A percentile compares a stretch with the other conserved stretches of the same genome.
These are phyloP conservation scores for Nibea albiflora DNA, from an alignment of 2,113 vertebrate genomes.

Conservation along the genomic window DNA sequence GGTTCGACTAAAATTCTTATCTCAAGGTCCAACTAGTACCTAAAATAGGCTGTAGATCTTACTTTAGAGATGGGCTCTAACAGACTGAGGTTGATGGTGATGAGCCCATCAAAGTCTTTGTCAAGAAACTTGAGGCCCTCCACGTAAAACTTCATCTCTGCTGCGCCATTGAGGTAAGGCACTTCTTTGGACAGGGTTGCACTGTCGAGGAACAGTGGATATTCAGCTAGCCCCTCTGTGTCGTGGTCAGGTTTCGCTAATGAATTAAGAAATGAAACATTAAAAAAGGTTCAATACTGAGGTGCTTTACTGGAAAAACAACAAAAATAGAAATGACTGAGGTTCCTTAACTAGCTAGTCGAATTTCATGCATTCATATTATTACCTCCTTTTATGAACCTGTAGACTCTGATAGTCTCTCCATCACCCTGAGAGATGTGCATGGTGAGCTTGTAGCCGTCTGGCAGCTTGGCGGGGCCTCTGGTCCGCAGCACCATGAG, in stretches of 20 bases:
- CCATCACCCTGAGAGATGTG: constrained; percentile 85
- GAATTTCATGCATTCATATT: neutral
- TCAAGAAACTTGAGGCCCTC: constrained; percentile 92
- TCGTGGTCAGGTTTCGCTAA: too few relatives aligned
- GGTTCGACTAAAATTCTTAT: neutral
- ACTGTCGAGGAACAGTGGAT: constrained; percentile 86
- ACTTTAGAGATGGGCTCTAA: constrained; percentile 85
- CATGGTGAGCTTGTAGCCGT: constrained; percentile 89
- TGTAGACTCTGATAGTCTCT: constrained; percentile 89
- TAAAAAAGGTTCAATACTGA: neutral
- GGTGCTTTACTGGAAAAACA: neutral
- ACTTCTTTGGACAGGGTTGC: constrained; percentile 83
- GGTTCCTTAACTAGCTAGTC: neutral
- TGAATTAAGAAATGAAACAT: neutral
- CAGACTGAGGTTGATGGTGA: constrained; percentile 90
- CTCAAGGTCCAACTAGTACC: neutral
- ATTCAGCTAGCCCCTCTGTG: constrained; percentile 52
- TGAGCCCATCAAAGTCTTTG: constrained; percentile 87
- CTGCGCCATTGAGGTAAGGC: constrained; percentile 82
- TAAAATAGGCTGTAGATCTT: constrained; percentile 8
- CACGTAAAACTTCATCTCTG: constrained; percentile 87
- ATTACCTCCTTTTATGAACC: constrained; percentile 47
- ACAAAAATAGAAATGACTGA: too few relatives aligned
- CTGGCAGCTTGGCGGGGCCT: constrained; percentile 87
- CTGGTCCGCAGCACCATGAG: constrained; percentile 90